Conservation (phyloP, 1,140 invertebrate species). For the Calephelis virginiensis region DNA sequence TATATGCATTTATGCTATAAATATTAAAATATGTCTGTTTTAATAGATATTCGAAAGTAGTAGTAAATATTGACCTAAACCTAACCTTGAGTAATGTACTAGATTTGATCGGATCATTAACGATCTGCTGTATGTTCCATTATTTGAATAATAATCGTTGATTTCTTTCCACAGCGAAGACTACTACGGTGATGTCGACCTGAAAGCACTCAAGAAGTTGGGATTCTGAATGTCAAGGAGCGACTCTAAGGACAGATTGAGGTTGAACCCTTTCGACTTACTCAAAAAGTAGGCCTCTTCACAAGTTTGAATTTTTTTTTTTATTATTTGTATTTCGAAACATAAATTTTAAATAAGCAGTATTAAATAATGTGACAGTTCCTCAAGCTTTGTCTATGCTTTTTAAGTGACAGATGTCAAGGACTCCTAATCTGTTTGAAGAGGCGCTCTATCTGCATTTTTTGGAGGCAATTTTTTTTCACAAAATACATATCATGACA, state of each 20-base stretch:
- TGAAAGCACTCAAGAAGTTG: conserved; percentile 88
- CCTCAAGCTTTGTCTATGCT: background rate
- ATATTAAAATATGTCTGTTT: too few species aligned
- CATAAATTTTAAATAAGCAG: conserved; percentile 4
- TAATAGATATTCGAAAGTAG: too few species aligned
- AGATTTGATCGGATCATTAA: too few species aligned
- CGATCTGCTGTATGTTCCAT: background rate
- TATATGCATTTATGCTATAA: too few species aligned
- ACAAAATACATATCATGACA: conserved; percentile 18
- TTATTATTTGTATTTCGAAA: conserved; percentile 3
- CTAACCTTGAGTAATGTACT: too few species aligned
- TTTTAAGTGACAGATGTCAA: conserved; percentile 12
- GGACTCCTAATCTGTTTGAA: conserved; percentile 48
- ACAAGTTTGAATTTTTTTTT: conserved; percentile 29
- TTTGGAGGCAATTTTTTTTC: conserved; percentile 2
- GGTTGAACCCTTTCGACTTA: conserved; percentile 64
- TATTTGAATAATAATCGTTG: background rate
- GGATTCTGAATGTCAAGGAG: conserved; percentile 82
- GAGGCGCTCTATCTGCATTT: conserved; percentile 47
- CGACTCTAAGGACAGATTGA: conserved; percentile 69
- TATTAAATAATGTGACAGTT: conserved; percentile 12
- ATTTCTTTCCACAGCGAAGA: conserved; percentile 84
- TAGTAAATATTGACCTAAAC: too few species aligned
- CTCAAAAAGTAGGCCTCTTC: conserved; percentile 53
- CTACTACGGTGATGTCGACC: conserved; percentile 90